A percentile compares a stretch with the other conserved stretches of the same genome.
These are phyloP conservation scores for Nymphalis urticae DNA, from an alignment of 2,888 invertebrate species.

Conservation along the genomic window DNA sequence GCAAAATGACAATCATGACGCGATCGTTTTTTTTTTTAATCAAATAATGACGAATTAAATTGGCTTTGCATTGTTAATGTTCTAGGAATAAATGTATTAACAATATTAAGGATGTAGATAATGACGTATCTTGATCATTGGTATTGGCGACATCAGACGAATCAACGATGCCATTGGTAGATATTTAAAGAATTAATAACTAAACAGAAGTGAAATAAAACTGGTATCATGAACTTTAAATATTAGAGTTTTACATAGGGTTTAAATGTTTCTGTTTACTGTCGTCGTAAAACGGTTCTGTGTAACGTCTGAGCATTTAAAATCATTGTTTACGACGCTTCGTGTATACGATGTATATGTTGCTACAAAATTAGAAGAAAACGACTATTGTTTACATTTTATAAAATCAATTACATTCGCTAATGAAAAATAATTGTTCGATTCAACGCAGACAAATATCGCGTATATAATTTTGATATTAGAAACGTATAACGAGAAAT, in stretches of 20 bases:
- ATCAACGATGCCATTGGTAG: too few relatives aligned
- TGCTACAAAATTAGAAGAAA: not conserved
- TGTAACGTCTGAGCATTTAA: slow-evolving; percentile 10
- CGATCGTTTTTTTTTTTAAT: not conserved
- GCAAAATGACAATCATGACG: slow-evolving; percentile 16
- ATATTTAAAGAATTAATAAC: not conserved
- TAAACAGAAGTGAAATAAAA: slow-evolving; percentile 5
- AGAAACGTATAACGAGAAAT: too few relatives aligned
- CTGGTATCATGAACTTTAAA: slow-evolving; percentile 20
- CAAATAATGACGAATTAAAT: not conserved
- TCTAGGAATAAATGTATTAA: not conserved
- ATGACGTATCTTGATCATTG: too few relatives aligned
- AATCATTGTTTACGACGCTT: slow-evolving; percentile 12
- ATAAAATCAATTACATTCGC: not conserved
- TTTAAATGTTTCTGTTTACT: slow-evolving; percentile 9
- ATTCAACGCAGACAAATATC: not conserved
- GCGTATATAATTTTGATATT: too few relatives aligned
- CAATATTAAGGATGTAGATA: not conserved
- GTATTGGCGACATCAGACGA: too few relatives aligned
- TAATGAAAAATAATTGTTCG: not conserved
- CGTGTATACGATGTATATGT: not conserved
- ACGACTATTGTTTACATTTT: not conserved
- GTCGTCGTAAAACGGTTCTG: slow-evolving; percentile 16
- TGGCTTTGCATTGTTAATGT: not conserved
- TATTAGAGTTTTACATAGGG: slow-evolving; percentile 16